These are phyloP conservation scores for Dolomedes plantarius DNA, from an alignment of 2,888 invertebrate species.

Conservation along the genomic window DNA sequence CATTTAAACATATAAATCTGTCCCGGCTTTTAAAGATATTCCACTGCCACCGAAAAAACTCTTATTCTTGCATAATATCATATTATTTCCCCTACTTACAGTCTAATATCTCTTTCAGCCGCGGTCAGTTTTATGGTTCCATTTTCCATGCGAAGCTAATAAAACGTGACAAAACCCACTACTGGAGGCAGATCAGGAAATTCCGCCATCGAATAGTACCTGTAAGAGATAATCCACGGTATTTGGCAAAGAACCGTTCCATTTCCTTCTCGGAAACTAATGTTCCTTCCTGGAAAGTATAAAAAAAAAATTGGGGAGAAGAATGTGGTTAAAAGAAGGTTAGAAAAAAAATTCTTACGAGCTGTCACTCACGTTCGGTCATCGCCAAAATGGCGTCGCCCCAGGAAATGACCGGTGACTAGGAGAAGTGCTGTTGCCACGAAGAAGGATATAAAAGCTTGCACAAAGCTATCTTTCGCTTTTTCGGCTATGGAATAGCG, in stretches of 20 bases:
- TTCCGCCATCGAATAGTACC: constrained; percentile 42
- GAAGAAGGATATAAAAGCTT: constrained; percentile 49
- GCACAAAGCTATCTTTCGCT: constrained; percentile 29
- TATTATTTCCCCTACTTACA: too few relatives aligned
- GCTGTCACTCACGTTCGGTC: constrained; percentile 45
- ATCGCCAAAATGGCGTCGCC: constrained; percentile 63
- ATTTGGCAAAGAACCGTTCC: constrained; percentile 61
- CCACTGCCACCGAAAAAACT: too few relatives aligned
- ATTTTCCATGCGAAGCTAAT: background rate
- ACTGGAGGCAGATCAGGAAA: constrained; percentile 37
- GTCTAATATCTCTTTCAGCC: too few relatives aligned
- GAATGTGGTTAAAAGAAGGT: constrained; percentile 1
- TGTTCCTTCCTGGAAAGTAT: constrained; percentile 61
- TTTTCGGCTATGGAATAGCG: too few relatives aligned
- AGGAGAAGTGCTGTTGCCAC: constrained; percentile 60
- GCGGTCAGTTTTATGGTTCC: background rate
- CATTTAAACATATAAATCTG: too few relatives aligned
- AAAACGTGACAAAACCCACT: background rate
- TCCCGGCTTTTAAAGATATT: too few relatives aligned
- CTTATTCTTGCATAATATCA: too few relatives aligned
- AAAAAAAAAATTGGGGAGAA: constrained; percentile 18
- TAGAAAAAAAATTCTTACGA: constrained; percentile 16
- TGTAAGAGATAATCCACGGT: constrained; percentile 56
- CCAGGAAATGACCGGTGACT: constrained; percentile 66
- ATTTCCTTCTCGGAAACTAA: constrained; percentile 59